A percentile compares a stretch with the other conserved stretches of the same genome.
Evolutionary conservation across 35 echinoderm and acorn worm genomes (phyloP).

Genomic region (Ptychodera flava): DNA sequence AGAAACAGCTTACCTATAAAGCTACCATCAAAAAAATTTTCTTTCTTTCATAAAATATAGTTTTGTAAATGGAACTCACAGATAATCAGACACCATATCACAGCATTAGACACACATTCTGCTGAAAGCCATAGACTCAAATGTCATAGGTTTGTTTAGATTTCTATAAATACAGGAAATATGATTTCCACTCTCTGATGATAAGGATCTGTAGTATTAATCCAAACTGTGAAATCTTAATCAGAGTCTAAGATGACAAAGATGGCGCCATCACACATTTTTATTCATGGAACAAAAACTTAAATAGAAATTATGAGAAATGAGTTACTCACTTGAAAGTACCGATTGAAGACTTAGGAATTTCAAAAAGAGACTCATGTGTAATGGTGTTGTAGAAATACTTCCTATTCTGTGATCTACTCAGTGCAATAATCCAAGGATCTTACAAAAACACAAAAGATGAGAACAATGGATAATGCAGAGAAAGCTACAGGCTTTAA

Average conservation of each 20-base stretch:
- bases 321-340: constrained; percentile 68
- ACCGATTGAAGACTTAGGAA: constrained; percentile 59
- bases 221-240: neutral
- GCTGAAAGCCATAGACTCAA: no score
- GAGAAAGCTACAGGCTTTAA: no score
- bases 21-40: no score
- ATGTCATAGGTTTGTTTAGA: no score
- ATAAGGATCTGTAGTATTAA: neutral
- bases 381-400: constrained; percentile 80
- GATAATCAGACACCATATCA: no score
- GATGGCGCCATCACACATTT: neutral
- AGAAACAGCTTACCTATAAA: no score
- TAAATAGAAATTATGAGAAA: neutral
- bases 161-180: neutral
- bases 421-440: constrained; percentile 85
- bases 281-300: neutral
- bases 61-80: no score
- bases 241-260: neutral
- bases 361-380: constrained; percentile 71
- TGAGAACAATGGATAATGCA: no score
- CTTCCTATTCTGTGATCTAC: constrained; percentile 60
- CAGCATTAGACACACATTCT: no score
- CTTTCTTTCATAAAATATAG: no score
- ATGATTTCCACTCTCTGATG: neutral
- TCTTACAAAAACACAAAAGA: constrained; percentile 33